Evolutionary conservation across 2,797 vertebrate species (phyloP).

Genomic region (Mionectes olivaceus): DNA sequence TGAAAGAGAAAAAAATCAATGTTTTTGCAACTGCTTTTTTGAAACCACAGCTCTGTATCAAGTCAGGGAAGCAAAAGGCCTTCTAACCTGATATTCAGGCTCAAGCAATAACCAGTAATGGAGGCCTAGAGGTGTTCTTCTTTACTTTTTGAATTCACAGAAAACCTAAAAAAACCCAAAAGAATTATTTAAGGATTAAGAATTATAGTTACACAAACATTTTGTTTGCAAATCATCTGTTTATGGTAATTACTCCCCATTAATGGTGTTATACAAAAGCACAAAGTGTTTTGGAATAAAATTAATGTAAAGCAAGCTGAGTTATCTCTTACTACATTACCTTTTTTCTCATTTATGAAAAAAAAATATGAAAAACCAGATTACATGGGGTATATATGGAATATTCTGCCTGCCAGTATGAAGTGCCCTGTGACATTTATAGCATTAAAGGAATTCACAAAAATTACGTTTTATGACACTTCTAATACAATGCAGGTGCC

Average conservation of each 20-base stretch:
- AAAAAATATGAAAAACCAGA: background rate
- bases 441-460: background rate
- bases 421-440: background rate
- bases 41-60: background rate
- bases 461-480: background rate
- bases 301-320: background rate
- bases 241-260: background rate
- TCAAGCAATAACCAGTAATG: background rate
- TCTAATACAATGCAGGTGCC: background rate
- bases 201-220: background rate
- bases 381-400: background rate
- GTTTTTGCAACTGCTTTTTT: background rate
- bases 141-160: background rate
- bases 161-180: background rate
- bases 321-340: background rate
- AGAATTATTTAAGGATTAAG: background rate
- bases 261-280: background rate
- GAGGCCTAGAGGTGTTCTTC: background rate
- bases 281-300: background rate
- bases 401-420: background rate
- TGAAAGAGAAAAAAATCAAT: background rate
- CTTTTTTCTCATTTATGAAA: background rate
- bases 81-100: background rate
- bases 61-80: background rate
- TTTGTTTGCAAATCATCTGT: background rate